Base-by-base conservation (phyloP, 37 sponge, comb jelly and placozoan species). In the Aplysina aerophoba region DNA sequence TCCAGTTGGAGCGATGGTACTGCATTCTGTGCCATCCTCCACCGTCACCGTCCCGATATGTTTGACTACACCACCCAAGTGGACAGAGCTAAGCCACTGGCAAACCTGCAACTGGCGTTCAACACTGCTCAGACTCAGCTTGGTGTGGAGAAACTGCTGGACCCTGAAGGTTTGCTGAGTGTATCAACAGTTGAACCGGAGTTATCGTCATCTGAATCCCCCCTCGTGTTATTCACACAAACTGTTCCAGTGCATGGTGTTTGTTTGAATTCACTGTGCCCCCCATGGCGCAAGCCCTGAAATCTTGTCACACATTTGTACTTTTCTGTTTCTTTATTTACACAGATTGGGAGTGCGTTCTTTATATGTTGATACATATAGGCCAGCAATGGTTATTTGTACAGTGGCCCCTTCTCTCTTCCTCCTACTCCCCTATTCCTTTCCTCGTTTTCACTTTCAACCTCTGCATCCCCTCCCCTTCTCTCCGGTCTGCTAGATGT, bases 11-110 rank as follows among this genome's bases (percentile, higher is more conserved):
- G 84, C 21, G 84, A 93, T 80, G 97, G 97, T 20, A 81, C 89
- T 83, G 94, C 90, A 13, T 93, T 96, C 63, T 91, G 95, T 81
- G 97, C 97, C 73, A 88, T 96, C 79, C 87, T 96, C 22, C 81
- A 96, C 55, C 75, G 90, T 13, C 90, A 94, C 79, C 73, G 97
- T 44, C 94, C 97, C 3, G 94, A 96, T 73, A 84, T 96, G 39
- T 71, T 96, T 34, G 89, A 96, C 88, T 93, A 85, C 53, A 27
- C 27, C 61, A 27, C 27, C 61, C 36, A 38, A 21, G 60, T 77
- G 38, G 90, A 93, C 57, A 73, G 72, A 3, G 77, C 73, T 55
- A 79, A 80, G 19, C 90, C 93, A 12, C 61, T 88, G 59, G 90
- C 84, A 30, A 96, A 93, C 88, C 68, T 93, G 75, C 89, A 93